Conservation (phyloP, 2,797 vertebrate genomes). For the Thamnophis elegans region DNA sequence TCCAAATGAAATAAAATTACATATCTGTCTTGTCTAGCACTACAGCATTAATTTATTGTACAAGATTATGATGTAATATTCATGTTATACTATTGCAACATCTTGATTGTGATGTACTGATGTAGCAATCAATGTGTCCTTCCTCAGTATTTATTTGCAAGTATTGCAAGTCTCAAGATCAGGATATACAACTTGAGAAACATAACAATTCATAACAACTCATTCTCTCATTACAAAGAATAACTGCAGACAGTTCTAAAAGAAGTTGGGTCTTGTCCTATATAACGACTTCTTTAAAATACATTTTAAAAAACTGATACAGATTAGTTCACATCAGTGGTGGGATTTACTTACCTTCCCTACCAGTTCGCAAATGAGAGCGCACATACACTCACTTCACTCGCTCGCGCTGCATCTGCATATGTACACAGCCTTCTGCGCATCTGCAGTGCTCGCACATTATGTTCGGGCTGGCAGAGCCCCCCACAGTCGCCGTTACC, state of each 20-base stretch:
- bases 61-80: constrained; percentile 9
- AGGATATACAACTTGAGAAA: background rate
- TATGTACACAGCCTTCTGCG: no score
- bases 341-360: no score
- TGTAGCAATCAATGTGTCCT: constrained; percentile 13
- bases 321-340: background rate
- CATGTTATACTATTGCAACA: constrained; percentile 1
- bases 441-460: no score
- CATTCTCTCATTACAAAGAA: background rate
- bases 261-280: background rate
- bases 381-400: no score
- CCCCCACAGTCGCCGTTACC: no score
- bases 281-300: background rate
- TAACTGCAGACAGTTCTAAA: background rate
- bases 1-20: background rate
- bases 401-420: no score
- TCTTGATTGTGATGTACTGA: background rate
- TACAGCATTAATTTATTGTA: background rate
- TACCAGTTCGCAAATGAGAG: no score
- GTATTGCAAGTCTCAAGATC: background rate
- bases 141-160: background rate
- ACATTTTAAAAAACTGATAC: background rate
- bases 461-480: no score
- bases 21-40: background rate
- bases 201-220: background rate